Evolutionary conservation across 2,888 invertebrate species (phyloP).

Genomic region (Trileptium ribeirensis): DNA sequence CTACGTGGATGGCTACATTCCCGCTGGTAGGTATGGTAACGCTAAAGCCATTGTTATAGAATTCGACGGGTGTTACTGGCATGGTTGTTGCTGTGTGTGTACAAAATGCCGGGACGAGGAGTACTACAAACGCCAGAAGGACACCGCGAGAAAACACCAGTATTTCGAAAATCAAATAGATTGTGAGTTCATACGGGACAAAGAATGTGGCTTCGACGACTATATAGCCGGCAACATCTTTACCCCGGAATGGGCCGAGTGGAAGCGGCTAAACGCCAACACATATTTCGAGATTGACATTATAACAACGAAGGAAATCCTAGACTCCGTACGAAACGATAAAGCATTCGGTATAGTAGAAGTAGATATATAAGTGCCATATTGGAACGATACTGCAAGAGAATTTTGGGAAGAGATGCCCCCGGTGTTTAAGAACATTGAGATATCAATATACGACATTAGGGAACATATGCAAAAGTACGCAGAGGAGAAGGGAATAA

Average conservation of each 20-base stretch:
- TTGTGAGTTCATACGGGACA: too few species aligned
- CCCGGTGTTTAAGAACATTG: slow-evolving; percentile 4
- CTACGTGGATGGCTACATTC: slow-evolving; percentile 8
- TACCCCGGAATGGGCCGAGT: too few species aligned
- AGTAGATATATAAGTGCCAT: neutral
- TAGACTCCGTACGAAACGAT: neutral
- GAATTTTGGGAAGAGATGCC: neutral
- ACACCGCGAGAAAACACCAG: neutral
- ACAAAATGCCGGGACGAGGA: too few species aligned
- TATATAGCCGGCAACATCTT: too few species aligned
- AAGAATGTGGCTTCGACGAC: too few species aligned
- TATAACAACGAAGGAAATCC: too few species aligned
- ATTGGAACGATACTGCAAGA: neutral
- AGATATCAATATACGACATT: slow-evolving; percentile 7
- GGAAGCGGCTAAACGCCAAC: neutral
- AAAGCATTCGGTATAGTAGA: neutral
- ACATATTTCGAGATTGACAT: too few species aligned
- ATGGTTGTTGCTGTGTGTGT: neutral
- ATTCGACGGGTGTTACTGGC: neutral
- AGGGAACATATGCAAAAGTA: neutral
- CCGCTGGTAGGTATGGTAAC: neutral
- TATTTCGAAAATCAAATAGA: too few species aligned
- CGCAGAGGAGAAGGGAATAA: too few species aligned
- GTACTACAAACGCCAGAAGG: neutral
- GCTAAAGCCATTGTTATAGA: neutral